These are phyloP conservation scores for Eolophus roseicapilla DNA, from an alignment of 2,113 vertebrate species.

Conservation along the genomic window DNA sequence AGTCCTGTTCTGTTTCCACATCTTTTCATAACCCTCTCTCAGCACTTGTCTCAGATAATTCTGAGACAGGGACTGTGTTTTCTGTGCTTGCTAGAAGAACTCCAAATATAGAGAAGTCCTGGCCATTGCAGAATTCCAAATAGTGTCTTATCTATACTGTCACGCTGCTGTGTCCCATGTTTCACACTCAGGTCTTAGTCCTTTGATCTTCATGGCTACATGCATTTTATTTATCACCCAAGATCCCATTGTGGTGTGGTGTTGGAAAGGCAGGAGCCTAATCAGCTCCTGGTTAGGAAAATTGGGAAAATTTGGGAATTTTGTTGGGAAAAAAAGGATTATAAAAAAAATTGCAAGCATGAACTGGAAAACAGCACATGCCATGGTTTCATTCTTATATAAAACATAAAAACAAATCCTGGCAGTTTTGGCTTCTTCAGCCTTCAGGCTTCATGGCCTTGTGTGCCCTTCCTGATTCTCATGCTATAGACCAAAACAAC, in stretches of 20 bases:
- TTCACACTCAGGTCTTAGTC: not conserved
- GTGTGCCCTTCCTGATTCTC: not conserved
- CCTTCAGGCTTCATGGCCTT: not conserved
- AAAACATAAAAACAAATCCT: not conserved
- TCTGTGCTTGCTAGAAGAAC: not conserved
- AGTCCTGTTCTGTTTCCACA: not conserved
- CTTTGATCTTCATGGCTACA: not conserved
- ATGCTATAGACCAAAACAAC: constrained; percentile 36
- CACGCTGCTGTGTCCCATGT: accelerated
- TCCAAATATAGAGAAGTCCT: not conserved
- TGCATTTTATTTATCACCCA: not conserved
- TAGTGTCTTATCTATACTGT: not conserved
- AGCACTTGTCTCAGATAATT: not conserved
- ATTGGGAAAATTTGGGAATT: too few species aligned
- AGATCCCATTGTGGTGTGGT: not conserved
- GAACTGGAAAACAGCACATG: not conserved
- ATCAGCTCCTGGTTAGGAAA: not conserved
- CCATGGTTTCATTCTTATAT: not conserved
- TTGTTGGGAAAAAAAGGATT: not conserved
- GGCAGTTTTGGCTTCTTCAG: not conserved
- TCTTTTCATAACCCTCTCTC: not conserved
- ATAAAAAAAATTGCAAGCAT: not conserved
- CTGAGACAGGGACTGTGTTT: not conserved
- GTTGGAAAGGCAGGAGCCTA: not conserved
- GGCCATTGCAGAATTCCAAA: not conserved